These are phyloP conservation scores for Epizoanthus rinbou DNA, from an alignment of 92 coral and sea anemone species.

Conservation along the genomic window DNA sequence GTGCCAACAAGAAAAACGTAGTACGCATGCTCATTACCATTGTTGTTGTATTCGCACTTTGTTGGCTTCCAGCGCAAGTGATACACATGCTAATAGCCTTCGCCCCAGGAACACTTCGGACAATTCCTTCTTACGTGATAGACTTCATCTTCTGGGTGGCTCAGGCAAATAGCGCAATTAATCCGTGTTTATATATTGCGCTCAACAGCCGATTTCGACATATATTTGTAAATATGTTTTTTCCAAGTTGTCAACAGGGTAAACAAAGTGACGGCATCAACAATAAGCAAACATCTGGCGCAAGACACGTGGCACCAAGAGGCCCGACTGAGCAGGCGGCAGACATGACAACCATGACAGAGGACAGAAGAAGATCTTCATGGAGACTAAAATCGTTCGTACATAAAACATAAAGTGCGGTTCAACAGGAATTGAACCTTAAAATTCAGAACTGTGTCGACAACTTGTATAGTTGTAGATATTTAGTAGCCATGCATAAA, in stretches of 20 bases:
- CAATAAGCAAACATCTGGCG: not conserved
- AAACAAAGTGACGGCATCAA: conserved; percentile 10
- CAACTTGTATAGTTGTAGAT: no score
- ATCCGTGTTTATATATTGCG: conserved; percentile 31
- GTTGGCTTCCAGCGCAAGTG: conserved; percentile 44
- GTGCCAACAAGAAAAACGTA: conserved; percentile 32
- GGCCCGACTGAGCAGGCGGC: conserved; percentile 5
- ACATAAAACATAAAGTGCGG: not conserved
- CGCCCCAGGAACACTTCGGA: not conserved
- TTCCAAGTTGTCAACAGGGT: not conserved
- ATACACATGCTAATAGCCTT: conserved; percentile 13
- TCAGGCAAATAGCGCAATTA: conserved; percentile 38
- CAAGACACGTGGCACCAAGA: not conserved
- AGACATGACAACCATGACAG: not conserved
- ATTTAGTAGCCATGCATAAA: no score
- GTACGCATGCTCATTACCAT: conserved; percentile 41
- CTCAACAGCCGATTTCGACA: conserved; percentile 24
- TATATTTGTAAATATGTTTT: not conserved
- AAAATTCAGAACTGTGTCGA: no score
- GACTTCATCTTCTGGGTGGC: conserved; percentile 9
- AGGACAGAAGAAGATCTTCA: conserved; percentile 4
- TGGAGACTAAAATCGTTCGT: not conserved
- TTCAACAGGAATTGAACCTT: no score
- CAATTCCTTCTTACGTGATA: not conserved
- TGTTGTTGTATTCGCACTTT: conserved; percentile 26